Percentiles rank a stretch among this genome's conserved stretches.
phyloP scores from a whole-genome alignment of 2,797 vertebrate species.

The Galago senegalensis region DNA sequence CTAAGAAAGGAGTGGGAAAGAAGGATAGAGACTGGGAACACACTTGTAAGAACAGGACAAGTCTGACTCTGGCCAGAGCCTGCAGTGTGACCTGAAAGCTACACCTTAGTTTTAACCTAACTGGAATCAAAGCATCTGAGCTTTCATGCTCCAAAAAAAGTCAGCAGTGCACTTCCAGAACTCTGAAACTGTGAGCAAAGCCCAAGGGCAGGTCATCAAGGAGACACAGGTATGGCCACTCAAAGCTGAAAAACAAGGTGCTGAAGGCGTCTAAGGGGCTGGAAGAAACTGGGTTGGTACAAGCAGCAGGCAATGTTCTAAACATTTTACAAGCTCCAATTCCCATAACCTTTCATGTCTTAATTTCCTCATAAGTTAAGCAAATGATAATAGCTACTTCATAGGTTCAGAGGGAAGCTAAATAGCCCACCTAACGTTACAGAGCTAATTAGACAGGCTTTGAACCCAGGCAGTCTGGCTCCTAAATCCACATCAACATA shows the following conservation, averaged over 20 bases:
- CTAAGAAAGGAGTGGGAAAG: background rate
- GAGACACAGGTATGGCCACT: background rate
- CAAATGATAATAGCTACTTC: background rate
- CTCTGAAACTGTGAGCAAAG: background rate
- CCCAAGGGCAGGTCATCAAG: background rate
- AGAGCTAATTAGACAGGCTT: background rate
- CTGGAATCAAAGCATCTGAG: background rate
- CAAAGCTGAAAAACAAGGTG: background rate
- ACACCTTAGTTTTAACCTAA: background rate
- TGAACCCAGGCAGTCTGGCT: background rate
- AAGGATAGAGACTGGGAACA: background rate
- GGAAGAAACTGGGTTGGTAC: accelerated
- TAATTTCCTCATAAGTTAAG: background rate
- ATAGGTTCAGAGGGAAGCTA: background rate
- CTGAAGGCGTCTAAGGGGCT: background rate
- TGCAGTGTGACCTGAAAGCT: too few relatives aligned
- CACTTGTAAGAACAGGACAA: background rate
- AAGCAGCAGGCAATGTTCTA: background rate
- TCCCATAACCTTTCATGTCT: background rate
- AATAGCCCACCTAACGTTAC: background rate
- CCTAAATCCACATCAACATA: background rate
- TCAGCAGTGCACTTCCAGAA: background rate
- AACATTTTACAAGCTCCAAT: background rate
- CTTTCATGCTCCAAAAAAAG: background rate
- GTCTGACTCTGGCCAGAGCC: background rate